Base-by-base conservation (phyloP, 2,113 vertebrate species). In the Forbesichthys agassizii region DNA sequence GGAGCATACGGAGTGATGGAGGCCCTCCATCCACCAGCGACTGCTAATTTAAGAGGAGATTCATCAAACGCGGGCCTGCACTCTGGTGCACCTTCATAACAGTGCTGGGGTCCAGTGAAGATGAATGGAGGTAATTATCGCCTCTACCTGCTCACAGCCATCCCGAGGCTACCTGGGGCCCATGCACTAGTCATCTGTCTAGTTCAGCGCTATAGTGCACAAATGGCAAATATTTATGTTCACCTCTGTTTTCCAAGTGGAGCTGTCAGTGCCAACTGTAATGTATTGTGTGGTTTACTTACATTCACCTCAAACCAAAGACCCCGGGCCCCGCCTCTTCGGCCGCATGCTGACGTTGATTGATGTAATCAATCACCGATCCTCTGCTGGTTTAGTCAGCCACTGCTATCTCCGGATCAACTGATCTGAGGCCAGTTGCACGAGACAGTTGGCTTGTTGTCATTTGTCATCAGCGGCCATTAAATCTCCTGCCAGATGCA, bases 111-210 rank as follows among this genome's bases (percentile, higher is more conserved):
- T 84, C 88, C 83, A 49, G 81, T 82, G 82, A 92, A 91, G 90
- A 92, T 90, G 86, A 91, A 92, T 92, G 89, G 86, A 53, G 85
- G 90, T 91, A 89, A 91, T 92, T 92, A 90, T 86, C 73, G 55
- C 67, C 84, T 73, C 80, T 86, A 83, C 89, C 89, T 85, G 83
- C 69, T 82, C 82, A 33, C 71, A 59, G 75, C 56, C 77, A 1
- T 46, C 16, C 68, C 20, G 46, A 3, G 42, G 68, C 65, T 82
- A 80, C 84, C 77, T 59, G 78, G 42, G 58, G 81, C 53, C 81
- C 69, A 73, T 52, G 73, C 56, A 52, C 75, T 73, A 54, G 8
- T 77, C 71, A 79, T 77, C 60, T 49, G 61, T 79, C 66, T 71
- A 66, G 18, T 11, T 18, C 5, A 52, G 33, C 0, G 47, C 48